Evolutionary conservation across 2,888 invertebrate genomes (phyloP).

Genomic region (Ennomos fuscantarius): DNA sequence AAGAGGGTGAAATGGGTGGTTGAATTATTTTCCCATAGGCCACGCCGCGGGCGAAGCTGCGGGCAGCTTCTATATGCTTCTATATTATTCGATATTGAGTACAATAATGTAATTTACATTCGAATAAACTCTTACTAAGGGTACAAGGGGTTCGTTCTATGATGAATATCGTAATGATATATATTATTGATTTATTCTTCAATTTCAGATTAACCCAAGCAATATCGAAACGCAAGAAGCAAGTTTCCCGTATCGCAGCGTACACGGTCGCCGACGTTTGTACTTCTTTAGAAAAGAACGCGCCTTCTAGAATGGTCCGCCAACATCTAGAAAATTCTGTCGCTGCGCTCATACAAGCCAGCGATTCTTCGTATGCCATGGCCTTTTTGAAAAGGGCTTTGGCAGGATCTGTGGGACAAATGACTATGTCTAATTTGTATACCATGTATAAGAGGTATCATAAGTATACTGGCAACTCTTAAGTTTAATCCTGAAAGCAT

Average conservation of each 20-base stretch:
- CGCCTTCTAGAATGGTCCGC: conserved; percentile 63
- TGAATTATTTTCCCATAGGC: too few species aligned
- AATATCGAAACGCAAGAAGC: conserved; percentile 72
- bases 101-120: too few species aligned
- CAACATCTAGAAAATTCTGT: conserved; percentile 76
- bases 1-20: too few species aligned
- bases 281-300: conserved; percentile 59
- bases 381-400: conserved; percentile 71
- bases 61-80: too few species aligned
- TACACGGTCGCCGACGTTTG: conserved; percentile 77
- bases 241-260: conserved; percentile 72
- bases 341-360: conserved; percentile 65
- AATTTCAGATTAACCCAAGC: conserved; percentile 70
- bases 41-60: too few species aligned
- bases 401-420: conserved; percentile 67
- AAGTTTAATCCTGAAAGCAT: too few species aligned
- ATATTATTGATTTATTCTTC: not conserved
- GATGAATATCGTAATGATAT: not conserved
- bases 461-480: conserved; percentile 78
- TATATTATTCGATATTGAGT: too few species aligned
- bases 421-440: conserved; percentile 72
- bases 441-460: conserved; percentile 77
- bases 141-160: too few species aligned
- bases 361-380: conserved; percentile 68
- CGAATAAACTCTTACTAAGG: too few species aligned